These are phyloP conservation scores for Himalopsyche anomala DNA, from an alignment of 2,888 invertebrate species.

Conservation along the genomic window DNA sequence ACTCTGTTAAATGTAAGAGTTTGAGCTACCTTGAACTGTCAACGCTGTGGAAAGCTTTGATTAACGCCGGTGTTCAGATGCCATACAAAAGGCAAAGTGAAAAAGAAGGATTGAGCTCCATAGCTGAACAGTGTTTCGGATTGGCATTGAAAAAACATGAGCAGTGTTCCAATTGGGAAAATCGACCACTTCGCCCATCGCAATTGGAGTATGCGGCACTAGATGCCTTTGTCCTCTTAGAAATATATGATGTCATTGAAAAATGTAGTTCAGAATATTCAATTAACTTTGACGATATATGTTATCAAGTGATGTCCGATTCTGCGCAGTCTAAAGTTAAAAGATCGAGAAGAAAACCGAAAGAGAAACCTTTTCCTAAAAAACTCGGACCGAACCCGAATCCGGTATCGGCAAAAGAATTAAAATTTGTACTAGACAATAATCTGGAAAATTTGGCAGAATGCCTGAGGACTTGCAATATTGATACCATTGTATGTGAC, in stretches of 20 bases:
- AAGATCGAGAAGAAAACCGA: conserved; percentile 52
- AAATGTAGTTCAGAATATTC: conserved; percentile 72
- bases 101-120: conserved; percentile 83
- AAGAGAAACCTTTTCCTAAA: conserved; percentile 15
- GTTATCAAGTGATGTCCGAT: conserved; percentile 78
- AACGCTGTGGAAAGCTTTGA: conserved; percentile 72
- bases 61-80: conserved; percentile 70
- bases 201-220: conserved; percentile 91
- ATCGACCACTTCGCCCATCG: conserved; percentile 85
- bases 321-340: conserved; percentile 66
- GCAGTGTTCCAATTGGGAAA: conserved; percentile 94
- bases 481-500: conserved; percentile 81
- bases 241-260: conserved; percentile 84
- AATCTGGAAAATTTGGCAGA: conserved; percentile 39
- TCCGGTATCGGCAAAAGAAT: conserved; percentile 28
- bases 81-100: conserved; percentile 73
- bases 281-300: conserved; percentile 81
- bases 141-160: conserved; percentile 89
- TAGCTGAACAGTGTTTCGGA: conserved; percentile 87
- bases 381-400: conserved; percentile 50
- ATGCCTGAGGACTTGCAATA: conserved; percentile 73
- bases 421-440: conserved; percentile 53
- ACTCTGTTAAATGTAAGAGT: conserved; percentile 73
- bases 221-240: conserved; percentile 91
- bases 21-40: conserved; percentile 74